A percentile compares a stretch with the other conserved stretches of the same genome.
Evolutionary conservation across 2,888 invertebrate genomes (phyloP).

Genomic region (Glyphotaelius pellucidus): DNA sequence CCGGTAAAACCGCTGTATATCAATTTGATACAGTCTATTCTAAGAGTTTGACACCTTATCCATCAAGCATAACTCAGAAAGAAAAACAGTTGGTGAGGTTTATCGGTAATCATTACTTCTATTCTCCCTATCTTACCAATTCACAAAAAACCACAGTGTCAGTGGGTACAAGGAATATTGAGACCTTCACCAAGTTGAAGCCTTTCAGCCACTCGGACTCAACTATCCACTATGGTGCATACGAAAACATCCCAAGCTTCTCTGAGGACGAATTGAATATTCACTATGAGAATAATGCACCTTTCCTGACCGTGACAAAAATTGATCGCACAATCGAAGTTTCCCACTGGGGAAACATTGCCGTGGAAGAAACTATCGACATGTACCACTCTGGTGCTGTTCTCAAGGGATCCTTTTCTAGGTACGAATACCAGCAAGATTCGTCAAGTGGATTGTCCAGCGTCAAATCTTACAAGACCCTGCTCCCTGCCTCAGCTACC

Average conservation of each 20-base stretch:
- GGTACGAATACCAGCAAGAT: constrained; percentile 98
- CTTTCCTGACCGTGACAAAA: constrained; percentile 94
- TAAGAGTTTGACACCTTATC: constrained; percentile 89
- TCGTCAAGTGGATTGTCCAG: constrained; percentile 92
- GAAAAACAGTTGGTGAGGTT: constrained; percentile 96
- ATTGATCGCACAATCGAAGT: constrained; percentile 94
- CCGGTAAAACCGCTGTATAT: constrained; percentile 79
- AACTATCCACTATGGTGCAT: constrained; percentile 93
- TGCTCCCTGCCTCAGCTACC: constrained; percentile 90
- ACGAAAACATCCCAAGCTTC: constrained; percentile 82
- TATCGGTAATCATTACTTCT: constrained; percentile 89
- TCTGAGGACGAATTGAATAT: constrained; percentile 83
- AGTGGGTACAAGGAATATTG: constrained; percentile 87
- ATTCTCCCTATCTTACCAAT: constrained; percentile 87
- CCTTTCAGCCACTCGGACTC: constrained; percentile 88
- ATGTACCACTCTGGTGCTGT: constrained; percentile 94
- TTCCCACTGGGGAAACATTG: constrained; percentile 99
- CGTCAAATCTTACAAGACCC: constrained; percentile 93
- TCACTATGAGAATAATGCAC: constrained; percentile 97
- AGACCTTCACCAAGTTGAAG: constrained; percentile 88
- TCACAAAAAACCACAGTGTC: constrained; percentile 90
- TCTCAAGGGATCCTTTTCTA: constrained; percentile 95
- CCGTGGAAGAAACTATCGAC: constrained; percentile 96
- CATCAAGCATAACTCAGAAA: constrained; percentile 91
- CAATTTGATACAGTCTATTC: constrained; percentile 86